These are phyloP conservation scores for Morone chrysops DNA, from an alignment of 2,113 vertebrate species.

Conservation along the genomic window DNA sequence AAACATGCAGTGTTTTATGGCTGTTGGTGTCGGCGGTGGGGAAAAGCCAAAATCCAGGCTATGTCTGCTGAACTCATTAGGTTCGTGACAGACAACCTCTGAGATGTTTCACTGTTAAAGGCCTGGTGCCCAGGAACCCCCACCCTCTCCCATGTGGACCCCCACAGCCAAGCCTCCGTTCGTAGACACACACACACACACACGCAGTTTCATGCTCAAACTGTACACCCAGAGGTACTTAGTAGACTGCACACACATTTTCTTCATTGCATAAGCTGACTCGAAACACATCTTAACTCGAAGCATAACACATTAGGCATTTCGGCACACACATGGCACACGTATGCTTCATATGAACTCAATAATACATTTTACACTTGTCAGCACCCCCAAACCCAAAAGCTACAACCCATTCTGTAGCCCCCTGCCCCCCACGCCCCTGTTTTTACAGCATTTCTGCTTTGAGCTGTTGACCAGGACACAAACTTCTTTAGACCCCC, in stretches of 20 bases:
- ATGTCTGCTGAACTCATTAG: slow-evolving; percentile 83
- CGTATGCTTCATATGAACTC: slow-evolving; percentile 56
- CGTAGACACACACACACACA: slow-evolving; percentile 30
- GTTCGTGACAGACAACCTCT: slow-evolving; percentile 74
- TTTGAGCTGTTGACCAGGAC: slow-evolving; percentile 41
- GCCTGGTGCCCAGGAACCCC: slow-evolving; percentile 71
- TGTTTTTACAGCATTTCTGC: slow-evolving; percentile 20
- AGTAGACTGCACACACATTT: slow-evolving; percentile 19
- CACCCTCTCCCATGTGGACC: slow-evolving; percentile 63
- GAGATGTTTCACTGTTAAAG: slow-evolving; percentile 79
- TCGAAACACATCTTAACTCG: slow-evolving; percentile 25
- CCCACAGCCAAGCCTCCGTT: slow-evolving; percentile 46
- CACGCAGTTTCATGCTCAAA: slow-evolving; percentile 12
- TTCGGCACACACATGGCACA: slow-evolving; percentile 58
- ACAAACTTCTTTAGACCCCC: slow-evolving; percentile 1
- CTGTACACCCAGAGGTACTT: slow-evolving; percentile 1
- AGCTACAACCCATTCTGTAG: slow-evolving; percentile 4
- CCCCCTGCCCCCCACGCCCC: neutral
- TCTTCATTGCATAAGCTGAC: slow-evolving; percentile 20
- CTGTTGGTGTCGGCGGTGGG: slow-evolving; percentile 67
- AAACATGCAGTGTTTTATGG: slow-evolving; percentile 73
- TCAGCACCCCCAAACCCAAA: slow-evolving; percentile 46
- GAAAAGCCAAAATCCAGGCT: slow-evolving; percentile 71
- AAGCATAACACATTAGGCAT: slow-evolving; percentile 56
- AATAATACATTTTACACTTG: slow-evolving; percentile 61